A percentile compares a stretch with the other conserved stretches of the same genome.
These are phyloP conservation scores for Rhagologus leucostigma DNA, from an alignment of 2,113 vertebrate genomes.

Conservation along the genomic window DNA sequence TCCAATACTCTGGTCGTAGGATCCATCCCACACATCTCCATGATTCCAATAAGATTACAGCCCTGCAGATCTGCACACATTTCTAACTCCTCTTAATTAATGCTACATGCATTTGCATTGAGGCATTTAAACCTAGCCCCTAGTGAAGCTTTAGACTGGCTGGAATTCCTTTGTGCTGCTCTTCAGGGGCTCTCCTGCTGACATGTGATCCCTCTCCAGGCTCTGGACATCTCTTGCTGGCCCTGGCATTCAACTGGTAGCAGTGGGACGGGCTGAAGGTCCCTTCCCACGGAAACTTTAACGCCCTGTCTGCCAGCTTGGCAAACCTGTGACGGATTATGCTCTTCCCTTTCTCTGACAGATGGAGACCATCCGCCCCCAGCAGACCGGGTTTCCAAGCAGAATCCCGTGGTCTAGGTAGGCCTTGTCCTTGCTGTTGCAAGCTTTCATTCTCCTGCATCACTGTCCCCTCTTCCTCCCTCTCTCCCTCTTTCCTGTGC, in stretches of 20 bases:
- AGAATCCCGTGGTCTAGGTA: not conserved
- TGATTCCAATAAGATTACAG: not conserved
- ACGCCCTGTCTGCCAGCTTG: not conserved
- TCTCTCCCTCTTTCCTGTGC: not conserved
- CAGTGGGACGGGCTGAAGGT: not conserved
- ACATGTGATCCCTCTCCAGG: not conserved
- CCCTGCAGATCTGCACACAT: not conserved
- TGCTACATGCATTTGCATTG: not conserved
- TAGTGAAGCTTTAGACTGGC: not conserved
- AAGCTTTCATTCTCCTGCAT: not conserved
- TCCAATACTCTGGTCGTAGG: fast-evolving
- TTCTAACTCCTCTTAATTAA: not conserved
- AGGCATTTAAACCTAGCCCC: not conserved
- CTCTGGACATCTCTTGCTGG: not conserved
- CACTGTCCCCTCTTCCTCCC: not conserved
- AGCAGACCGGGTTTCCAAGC: not conserved
- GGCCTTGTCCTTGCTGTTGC: not conserved
- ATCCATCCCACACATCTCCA: not conserved
- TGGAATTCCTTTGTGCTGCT: not conserved
- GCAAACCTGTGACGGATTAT: not conserved
- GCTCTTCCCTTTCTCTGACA: not conserved
- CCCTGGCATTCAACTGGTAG: not conserved
- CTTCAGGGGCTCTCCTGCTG: not conserved
- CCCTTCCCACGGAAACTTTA: not conserved
- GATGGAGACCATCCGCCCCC: not conserved